Conservation (phyloP, 1,140 invertebrate genomes). For the Littorina saxatilis region DNA sequence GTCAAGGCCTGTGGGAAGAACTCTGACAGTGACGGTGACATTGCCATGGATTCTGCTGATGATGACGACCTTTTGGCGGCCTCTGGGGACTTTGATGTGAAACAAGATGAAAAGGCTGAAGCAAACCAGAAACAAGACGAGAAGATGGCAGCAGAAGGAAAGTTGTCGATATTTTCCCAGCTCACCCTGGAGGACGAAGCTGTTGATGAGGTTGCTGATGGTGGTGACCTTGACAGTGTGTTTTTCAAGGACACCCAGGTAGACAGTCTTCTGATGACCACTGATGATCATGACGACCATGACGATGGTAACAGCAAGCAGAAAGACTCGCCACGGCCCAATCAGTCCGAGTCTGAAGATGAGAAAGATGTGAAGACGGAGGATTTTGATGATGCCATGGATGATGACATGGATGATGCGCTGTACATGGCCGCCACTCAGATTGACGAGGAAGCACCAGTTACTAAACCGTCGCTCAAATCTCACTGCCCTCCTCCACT, state of each 20-base stretch:
- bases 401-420: constrained; percentile 22
- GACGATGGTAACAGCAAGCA: no score
- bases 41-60: background rate
- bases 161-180: background rate
- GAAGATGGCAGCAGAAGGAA: background rate
- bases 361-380: background rate
- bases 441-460: background rate
- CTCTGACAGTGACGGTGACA: background rate
- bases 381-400: constrained; percentile 30
- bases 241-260: constrained; percentile 4
- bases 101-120: background rate
- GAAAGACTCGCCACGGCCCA: no score
- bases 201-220: background rate
- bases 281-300: background rate
- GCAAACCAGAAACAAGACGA: background rate
- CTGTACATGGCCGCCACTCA: constrained; percentile 24
- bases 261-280: no score
- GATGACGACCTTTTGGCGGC: constrained; percentile 11
- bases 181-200: constrained; percentile 17
- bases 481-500: background rate
- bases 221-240: background rate
- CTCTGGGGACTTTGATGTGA: background rate
- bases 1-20: no score
- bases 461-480: no score
- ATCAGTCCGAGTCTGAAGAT: background rate